Base-by-base conservation (phyloP, 1,140 invertebrate genomes). In the Drosophila lowei region DNA sequence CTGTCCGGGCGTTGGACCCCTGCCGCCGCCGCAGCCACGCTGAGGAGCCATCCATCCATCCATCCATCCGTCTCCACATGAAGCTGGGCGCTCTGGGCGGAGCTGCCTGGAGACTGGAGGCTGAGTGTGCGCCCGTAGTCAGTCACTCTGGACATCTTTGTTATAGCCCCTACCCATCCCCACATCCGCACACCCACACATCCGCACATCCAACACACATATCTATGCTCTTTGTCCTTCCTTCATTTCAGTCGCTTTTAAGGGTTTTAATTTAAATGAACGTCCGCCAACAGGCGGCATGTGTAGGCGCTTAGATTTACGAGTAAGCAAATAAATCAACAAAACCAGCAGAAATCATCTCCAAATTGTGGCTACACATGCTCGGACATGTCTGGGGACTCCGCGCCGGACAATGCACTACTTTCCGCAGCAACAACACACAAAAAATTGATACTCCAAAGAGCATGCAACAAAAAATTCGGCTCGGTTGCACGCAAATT, bases 1-100 rank as follows among this genome's bases (percentile, higher is more conserved):
- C 56, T 91, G 91, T 89, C 89, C 85, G 70, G 83, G 89, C 68
- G 71, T 75, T 48, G 90, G 89, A 77, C 86, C 90, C 9, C 49
- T 90, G 56, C 81, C 81, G 30, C 78, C 78, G 41, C 90, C 86
- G 4, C 90, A 90, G 25, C 90, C 89, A 2, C 90, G 90, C 44
- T 91, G 64, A 90, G 15, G 46, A 52, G 28, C 52, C 46, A 25
- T 11, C 34, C n/a, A 30, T 0, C 28, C 28, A 30, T 30, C 7
- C 28, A 30, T 2, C 28, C 28, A 34, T 5, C 11, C 11, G 4
- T n/a, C 18, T 57, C 41, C n/a, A 13, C 34, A 38, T 38, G 34
- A 38, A 38, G 34, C n/a, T n/a, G n/a, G n/a, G n/a, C n/a, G n/a
- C 34, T 38, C 34, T 38, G 34, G 34, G 34, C 34, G 34, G 34